Conservation (phyloP, 2,797 vertebrate genomes). For the Sebastes diaconus region DNA sequence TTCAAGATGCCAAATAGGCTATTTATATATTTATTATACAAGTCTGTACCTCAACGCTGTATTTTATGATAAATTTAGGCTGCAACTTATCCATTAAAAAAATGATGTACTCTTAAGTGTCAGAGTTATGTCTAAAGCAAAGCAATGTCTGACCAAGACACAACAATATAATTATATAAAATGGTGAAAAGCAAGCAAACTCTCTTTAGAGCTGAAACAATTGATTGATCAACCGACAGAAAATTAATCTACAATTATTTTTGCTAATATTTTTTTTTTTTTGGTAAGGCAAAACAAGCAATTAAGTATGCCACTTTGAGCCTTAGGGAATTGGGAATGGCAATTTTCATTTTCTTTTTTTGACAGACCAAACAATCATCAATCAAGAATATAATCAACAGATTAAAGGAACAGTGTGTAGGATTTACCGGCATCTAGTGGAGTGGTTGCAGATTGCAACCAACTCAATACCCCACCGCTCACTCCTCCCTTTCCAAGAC, state of each 20-base stretch:
- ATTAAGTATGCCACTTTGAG: too few species aligned
- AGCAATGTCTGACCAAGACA: background rate
- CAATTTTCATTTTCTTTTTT: background rate
- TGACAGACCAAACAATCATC: too few species aligned
- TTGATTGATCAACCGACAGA: rapidly evolving
- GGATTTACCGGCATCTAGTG: too few species aligned
- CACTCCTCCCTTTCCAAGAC: too few species aligned
- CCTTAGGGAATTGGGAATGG: background rate
- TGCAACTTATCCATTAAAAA: background rate
- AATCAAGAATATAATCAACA: background rate
- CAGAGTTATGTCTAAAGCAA: background rate
- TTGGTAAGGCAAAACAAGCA: too few species aligned
- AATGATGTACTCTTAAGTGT: background rate
- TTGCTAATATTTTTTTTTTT: too few species aligned
- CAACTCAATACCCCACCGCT: too few species aligned
- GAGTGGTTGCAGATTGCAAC: too few species aligned
- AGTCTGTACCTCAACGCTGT: background rate
- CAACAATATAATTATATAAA: background rate
- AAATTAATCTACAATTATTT: too few species aligned
- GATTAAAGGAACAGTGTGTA: too few species aligned
- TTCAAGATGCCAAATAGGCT: background rate
- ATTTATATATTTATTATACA: background rate
- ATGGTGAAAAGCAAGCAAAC: background rate
- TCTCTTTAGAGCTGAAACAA: background rate
- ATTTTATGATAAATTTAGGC: background rate